Evolutionary conservation across 2,113 vertebrate species (phyloP).

Genomic region (Nesoenas mayeri): DNA sequence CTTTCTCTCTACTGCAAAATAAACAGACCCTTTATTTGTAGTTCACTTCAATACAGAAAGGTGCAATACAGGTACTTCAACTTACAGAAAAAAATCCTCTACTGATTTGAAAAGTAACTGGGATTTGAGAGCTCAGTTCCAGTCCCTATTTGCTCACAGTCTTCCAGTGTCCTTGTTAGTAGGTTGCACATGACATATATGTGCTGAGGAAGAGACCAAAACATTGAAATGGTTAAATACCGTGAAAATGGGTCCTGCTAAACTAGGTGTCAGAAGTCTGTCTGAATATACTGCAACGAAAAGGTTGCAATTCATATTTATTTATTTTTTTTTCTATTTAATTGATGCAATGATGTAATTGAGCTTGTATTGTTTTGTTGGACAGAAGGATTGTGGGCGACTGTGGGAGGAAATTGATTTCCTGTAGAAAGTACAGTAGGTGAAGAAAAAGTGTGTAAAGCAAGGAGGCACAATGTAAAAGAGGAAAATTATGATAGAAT

Average conservation of each 20-base stretch:
- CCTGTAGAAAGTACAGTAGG: conserved; percentile 63
- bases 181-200: not conserved
- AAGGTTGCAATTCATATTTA: not conserved
- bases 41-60: not conserved
- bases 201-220: not conserved
- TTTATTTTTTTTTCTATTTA: not conserved
- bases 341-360: conserved; percentile 9
- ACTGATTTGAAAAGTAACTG: not conserved
- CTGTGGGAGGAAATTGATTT: conserved; percentile 62
- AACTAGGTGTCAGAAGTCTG: not conserved
- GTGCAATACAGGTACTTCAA: not conserved
- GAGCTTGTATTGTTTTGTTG: conserved; percentile 37
- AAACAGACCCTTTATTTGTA: not conserved
- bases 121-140: not conserved
- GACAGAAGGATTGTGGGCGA: conserved; percentile 76
- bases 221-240: not conserved
- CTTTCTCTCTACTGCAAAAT: not conserved
- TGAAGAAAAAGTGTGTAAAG: conserved; percentile 56
- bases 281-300: not conserved
- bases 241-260: not conserved
- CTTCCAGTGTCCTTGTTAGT: not conserved
- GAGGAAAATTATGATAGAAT: conserved; percentile 38
- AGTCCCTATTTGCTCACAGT: not conserved
- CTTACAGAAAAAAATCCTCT: not conserved
- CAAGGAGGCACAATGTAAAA: conserved; percentile 27